Evolutionary conservation across 2,113 vertebrate genomes (phyloP).

Genomic region (Hyla sarda): DNA sequence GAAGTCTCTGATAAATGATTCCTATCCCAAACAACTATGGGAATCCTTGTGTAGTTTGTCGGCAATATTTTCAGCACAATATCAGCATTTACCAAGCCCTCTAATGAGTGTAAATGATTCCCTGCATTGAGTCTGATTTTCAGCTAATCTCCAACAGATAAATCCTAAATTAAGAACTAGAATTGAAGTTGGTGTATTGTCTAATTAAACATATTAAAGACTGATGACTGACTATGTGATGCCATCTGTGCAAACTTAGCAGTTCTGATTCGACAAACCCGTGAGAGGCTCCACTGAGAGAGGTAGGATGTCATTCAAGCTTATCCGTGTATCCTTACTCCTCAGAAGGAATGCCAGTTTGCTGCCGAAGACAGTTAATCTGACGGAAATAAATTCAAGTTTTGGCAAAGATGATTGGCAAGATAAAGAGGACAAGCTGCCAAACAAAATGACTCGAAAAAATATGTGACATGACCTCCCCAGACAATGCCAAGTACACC

Average conservation of each 20-base stretch:
- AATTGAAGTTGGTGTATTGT: constrained; percentile 58
- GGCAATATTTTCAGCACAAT: constrained; percentile 46
- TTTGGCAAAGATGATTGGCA: constrained; percentile 79
- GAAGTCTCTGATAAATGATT: constrained; percentile 36
- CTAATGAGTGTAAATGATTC: constrained; percentile 58
- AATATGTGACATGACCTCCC: constrained; percentile 68
- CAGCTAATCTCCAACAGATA: constrained; percentile 59
- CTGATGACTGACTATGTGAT: constrained; percentile 65
- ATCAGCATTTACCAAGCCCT: constrained; percentile 52
- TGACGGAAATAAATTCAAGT: constrained; percentile 85
- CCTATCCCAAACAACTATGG: constrained; percentile 25
- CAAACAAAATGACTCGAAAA: constrained; percentile 73
- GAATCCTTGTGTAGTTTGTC: constrained; percentile 30
- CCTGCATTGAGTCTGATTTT: constrained; percentile 49
- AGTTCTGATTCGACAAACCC: constrained; percentile 66
- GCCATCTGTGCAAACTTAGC: constrained; percentile 62
- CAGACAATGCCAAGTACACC: constrained; percentile 71
- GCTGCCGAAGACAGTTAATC: constrained; percentile 82
- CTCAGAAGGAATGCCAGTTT: constrained; percentile 76
- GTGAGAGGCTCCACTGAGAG: constrained; percentile 69
- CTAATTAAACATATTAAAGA: constrained; percentile 62
- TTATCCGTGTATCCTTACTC: constrained; percentile 71
- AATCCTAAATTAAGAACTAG: constrained; percentile 59
- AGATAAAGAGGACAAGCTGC: constrained; percentile 72
- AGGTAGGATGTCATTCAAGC: constrained; percentile 71